Conservation (phyloP, 2,797 vertebrate species). For the Sebastes taczanowskii region DNA sequence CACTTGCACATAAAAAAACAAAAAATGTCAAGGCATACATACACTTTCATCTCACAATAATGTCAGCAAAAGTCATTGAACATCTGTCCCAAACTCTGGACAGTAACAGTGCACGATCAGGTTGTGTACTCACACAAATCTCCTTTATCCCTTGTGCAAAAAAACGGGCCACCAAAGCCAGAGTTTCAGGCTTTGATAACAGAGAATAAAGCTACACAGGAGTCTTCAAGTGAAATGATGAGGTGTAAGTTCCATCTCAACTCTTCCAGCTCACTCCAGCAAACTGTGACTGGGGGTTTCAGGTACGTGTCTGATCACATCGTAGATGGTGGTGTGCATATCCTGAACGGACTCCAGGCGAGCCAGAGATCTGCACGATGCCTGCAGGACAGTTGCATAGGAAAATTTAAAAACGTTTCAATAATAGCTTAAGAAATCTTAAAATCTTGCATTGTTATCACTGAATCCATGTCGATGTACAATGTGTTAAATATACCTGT, state of each 20-base stretch:
- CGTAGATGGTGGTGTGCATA: slow-evolving; percentile 91
- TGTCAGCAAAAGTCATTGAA: slow-evolving; percentile 39
- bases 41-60: slow-evolving; percentile 39
- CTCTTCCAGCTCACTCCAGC: slow-evolving; percentile 71
- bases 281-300: slow-evolving; percentile 83
- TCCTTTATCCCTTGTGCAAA: slow-evolving; percentile 63
- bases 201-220: slow-evolving; percentile 51
- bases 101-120: slow-evolving; percentile 67
- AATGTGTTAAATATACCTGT: slow-evolving; percentile 77
- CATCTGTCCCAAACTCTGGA: slow-evolving; percentile 25
- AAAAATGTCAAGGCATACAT: slow-evolving; percentile 24
- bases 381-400: slow-evolving; percentile 74
- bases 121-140: slow-evolving; percentile 38
- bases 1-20: slow-evolving; percentile 22
- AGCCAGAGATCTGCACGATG: slow-evolving; percentile 82
- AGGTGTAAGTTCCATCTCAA: slow-evolving; percentile 3
- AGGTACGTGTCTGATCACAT: slow-evolving; percentile 93
- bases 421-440: background rate
- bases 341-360: slow-evolving; percentile 83
- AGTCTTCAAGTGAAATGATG: slow-evolving; percentile 40
- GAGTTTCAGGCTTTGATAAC: slow-evolving; percentile 24
- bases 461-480: background rate
- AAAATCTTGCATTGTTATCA: background rate
- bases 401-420: slow-evolving; percentile 12
- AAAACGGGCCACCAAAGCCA: slow-evolving; percentile 33